Conservation (phyloP, 2,888 invertebrate genomes). For the Lasioglossum leucozonium region DNA sequence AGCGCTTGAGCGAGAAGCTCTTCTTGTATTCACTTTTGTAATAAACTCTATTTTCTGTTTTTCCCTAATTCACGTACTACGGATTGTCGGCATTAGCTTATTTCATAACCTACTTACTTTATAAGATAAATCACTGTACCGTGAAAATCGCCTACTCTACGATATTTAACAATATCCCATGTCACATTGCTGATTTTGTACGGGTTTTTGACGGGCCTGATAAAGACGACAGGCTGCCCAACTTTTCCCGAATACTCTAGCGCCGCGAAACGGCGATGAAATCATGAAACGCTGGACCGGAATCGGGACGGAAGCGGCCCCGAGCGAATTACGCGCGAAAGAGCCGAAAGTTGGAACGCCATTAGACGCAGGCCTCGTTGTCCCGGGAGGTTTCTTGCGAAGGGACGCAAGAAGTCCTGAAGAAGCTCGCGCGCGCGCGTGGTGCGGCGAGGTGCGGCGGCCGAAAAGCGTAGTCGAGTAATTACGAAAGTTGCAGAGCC, state of each 20-base stretch:
- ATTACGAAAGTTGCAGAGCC: conserved; percentile 71
- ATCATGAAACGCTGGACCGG: not conserved
- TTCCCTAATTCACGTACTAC: no score
- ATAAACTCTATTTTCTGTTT: no score
- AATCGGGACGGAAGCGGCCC: not conserved
- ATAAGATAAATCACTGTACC: no score
- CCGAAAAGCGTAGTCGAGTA: conserved; percentile 43
- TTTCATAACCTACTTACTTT: no score
- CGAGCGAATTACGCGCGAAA: not conserved
- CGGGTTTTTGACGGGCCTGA: no score
- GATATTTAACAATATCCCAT: no score
- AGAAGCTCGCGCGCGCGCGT: conserved; percentile 19
- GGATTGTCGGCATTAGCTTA: no score
- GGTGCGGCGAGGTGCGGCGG: not conserved
- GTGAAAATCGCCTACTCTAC: no score
- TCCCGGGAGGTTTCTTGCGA: not conserved
- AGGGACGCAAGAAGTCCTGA: conserved; percentile 15
- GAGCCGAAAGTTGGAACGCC: conserved; percentile 3
- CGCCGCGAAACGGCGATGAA: not conserved
- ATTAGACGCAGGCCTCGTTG: conserved; percentile 26
- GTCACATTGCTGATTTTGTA: no score
- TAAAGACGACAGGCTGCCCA: no score
- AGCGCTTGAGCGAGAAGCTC: no score
- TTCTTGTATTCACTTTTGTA: no score
- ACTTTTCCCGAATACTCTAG: not conserved